Evolutionary conservation across 2,113 vertebrate species (phyloP).

Genomic region (human (Homo sapiens)): GRCh38 chr6:153510001-153510500

Average conservation of each 20-base stretch:
- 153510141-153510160: background rate
- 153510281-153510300: background rate
- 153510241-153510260: background rate
- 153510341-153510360: background rate
- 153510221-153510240: background rate
- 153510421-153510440: background rate
- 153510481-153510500: background rate
- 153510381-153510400: background rate
- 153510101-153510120: background rate
- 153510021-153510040: background rate
- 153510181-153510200: background rate
- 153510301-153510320: background rate
- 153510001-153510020: background rate
- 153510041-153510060: background rate
- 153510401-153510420: background rate
- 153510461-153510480: background rate
- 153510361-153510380: background rate
- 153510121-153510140: background rate
- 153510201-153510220: background rate
- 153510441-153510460: background rate
- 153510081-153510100: too few species aligned
- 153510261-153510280: background rate
- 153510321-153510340: background rate
- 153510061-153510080: background rate
- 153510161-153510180: background rate